Conservation (phyloP, 2,888 invertebrate species). For the Aporophyla nigra region DNA sequence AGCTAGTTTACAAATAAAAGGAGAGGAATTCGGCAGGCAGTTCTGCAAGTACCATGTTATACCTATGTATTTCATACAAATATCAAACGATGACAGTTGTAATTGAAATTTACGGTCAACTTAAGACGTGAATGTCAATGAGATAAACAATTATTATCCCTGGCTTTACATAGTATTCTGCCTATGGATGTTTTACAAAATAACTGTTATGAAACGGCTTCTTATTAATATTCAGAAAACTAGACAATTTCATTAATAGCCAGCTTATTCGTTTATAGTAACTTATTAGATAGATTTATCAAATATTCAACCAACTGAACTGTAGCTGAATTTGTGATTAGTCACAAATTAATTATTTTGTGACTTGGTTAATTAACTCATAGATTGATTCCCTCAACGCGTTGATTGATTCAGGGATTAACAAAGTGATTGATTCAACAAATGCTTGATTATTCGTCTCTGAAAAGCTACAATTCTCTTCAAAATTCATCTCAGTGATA, state of each 20-base stretch:
- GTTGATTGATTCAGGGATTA: constrained; percentile 44
- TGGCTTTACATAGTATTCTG: neutral
- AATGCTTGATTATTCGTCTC: constrained; percentile 14
- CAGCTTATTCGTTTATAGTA: neutral
- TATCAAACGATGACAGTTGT: neutral
- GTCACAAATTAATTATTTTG: constrained; percentile 42
- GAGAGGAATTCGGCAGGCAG: neutral
- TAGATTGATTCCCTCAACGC: constrained; percentile 32
- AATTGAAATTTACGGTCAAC: neutral
- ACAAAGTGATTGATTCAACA: constrained; percentile 27
- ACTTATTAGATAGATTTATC: constrained; percentile 7
- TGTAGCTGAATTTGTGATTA: neutral
- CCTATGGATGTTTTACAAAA: neutral
- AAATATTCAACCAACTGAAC: constrained; percentile 11
- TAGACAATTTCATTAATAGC: neutral
- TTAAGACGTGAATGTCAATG: neutral
- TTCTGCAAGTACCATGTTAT: neutral
- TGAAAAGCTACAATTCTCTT: neutral
- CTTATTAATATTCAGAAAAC: neutral
- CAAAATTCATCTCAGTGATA: neutral
- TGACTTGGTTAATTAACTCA: constrained; percentile 37
- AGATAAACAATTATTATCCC: too few relatives aligned
- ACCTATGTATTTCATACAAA: neutral
- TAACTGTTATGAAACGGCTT: neutral
- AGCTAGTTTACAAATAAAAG: too few relatives aligned